Percentiles rank a stretch among this genome's conserved stretches.
Conservation (phyloP, 92 coral and sea anemone genomes). For the Galaxea fascicularis region DNA sequence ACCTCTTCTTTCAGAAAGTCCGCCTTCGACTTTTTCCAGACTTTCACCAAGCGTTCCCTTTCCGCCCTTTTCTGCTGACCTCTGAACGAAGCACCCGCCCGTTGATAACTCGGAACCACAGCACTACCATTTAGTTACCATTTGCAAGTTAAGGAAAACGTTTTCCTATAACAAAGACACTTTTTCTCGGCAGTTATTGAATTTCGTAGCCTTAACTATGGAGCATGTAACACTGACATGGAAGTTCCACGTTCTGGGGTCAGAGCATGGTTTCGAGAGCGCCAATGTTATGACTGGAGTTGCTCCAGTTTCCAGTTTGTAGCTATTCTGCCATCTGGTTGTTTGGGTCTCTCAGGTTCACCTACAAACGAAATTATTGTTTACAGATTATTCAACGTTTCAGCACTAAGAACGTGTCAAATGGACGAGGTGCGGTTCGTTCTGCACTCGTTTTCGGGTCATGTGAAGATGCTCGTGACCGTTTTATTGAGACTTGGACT, state of each 20-base stretch:
- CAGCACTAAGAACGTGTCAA: neutral
- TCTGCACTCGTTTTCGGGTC: too few relatives aligned
- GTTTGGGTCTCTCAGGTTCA: constrained; percentile 63
- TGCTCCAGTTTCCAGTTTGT: constrained; percentile 90
- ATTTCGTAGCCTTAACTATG: neutral
- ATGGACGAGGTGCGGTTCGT: neutral
- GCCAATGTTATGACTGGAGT: constrained; percentile 48
- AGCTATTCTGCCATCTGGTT: constrained; percentile 77
- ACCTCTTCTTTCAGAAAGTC: too few relatives aligned
- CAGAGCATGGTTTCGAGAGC: neutral
- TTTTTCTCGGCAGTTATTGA: neutral
- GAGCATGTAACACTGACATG: neutral
- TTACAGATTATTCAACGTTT: neutral
- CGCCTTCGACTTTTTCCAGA: too few relatives aligned
- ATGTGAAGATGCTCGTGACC: too few relatives aligned
- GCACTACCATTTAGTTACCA: too few relatives aligned
- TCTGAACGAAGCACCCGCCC: neutral
- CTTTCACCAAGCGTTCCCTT: too few relatives aligned
- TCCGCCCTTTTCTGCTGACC: too few relatives aligned
- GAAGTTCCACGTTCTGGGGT: neutral
- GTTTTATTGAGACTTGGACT: too few relatives aligned
- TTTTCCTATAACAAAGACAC: neutral
- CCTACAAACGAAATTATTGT: constrained; percentile 45
- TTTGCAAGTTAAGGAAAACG: too few relatives aligned
- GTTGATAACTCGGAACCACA: neutral